Evolutionary conservation across 2,797 vertebrate species (phyloP).

Genomic region (Chanos chanos): DNA sequence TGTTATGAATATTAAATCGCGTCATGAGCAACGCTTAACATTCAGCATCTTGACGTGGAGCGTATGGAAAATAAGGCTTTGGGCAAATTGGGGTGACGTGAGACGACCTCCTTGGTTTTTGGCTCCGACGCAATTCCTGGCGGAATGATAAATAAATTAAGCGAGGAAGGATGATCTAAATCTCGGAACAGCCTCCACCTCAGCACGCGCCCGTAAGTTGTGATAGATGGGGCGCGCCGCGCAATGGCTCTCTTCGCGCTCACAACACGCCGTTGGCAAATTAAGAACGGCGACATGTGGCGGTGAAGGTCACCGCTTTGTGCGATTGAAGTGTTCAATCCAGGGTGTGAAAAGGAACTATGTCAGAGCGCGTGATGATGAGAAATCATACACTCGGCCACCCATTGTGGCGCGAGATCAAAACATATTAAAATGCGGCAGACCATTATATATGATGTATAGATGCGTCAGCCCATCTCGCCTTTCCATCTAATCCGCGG

Average conservation of each 20-base stretch:
- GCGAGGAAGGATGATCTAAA: slow-evolving; percentile 37
- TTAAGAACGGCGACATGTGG: slow-evolving; percentile 38
- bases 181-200: slow-evolving; percentile 46
- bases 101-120: slow-evolving; percentile 62
- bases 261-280: slow-evolving; percentile 40
- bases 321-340: slow-evolving; percentile 49
- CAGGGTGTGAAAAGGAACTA: slow-evolving; percentile 45
- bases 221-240: slow-evolving; percentile 60
- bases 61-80: slow-evolving; percentile 38
- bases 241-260: slow-evolving; percentile 40
- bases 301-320: slow-evolving; percentile 60
- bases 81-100: slow-evolving; percentile 43
- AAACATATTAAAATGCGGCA: too few species aligned
- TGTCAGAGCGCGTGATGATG: slow-evolving; percentile 10
- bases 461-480: too few species aligned
- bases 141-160: slow-evolving; percentile 57
- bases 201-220: slow-evolving; percentile 45
- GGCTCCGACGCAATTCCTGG: slow-evolving; percentile 30
- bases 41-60: slow-evolving; percentile 40
- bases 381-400: slow-evolving; percentile 3
- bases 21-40: slow-evolving; percentile 36
- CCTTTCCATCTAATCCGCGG: too few species aligned
- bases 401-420: background rate
- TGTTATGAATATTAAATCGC: slow-evolving; percentile 49
- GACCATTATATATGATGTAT: too few species aligned